Evolutionary conservation across 2,797 vertebrate species (phyloP).

Genomic region (Melanotaenia pygmaea): DNA sequence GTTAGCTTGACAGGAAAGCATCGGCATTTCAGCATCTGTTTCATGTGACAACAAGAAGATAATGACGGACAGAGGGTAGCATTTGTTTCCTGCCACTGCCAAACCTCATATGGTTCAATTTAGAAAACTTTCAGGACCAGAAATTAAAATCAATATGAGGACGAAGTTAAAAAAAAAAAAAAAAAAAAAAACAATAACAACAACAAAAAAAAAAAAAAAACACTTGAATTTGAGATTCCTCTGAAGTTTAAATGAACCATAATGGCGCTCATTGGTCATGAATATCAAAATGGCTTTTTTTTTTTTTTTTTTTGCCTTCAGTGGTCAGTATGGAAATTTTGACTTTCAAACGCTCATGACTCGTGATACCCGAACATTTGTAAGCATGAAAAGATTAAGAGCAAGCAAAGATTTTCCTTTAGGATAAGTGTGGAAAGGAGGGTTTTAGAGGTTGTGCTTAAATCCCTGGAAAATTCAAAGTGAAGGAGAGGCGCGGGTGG

Average conservation of each 20-base stretch:
- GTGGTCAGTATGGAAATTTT: conserved; percentile 39
- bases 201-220: neutral
- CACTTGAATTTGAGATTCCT: neutral
- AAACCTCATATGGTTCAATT: conserved; percentile 11
- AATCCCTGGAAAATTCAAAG: conserved; percentile 91
- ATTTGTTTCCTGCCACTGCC: conserved; percentile 21
- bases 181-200: too few relatives aligned
- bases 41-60: conserved; percentile 50
- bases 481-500: conserved; percentile 63
- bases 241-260: neutral
- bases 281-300: conserved; percentile 41
- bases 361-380: conserved; percentile 48
- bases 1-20: conserved; percentile 56
- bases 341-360: conserved; percentile 24
- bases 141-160: neutral
- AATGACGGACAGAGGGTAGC: conserved; percentile 30
- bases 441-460: conserved; percentile 86
- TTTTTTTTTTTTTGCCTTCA: neutral
- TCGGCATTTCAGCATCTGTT: conserved; percentile 42
- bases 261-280: conserved; percentile 19
- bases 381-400: conserved; percentile 48
- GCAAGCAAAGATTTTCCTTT: conserved; percentile 35
- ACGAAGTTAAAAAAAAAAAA: neutral
- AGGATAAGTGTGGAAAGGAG: conserved; percentile 50
- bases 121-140: neutral